A percentile compares a stretch with the other conserved stretches of the same genome.
These are phyloP conservation scores for Lepidurus arcticus DNA, from an alignment of 1,140 invertebrate genomes.

Conservation along the genomic window DNA sequence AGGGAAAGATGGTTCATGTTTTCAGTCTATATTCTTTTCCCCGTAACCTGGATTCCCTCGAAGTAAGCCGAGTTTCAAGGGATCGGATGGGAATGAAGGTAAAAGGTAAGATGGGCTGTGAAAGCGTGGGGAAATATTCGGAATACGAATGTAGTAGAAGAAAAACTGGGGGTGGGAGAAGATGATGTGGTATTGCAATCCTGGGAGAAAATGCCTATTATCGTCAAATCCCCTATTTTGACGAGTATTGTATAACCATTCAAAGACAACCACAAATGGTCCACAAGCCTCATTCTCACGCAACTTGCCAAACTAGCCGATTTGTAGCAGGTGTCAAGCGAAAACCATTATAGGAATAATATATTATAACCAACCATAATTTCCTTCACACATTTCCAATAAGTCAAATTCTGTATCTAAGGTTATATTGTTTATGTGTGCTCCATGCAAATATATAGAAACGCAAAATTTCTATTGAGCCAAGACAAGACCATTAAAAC, in stretches of 20 bases:
- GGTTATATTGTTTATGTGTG: too few species aligned
- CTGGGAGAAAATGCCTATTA: background rate
- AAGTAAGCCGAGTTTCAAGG: background rate
- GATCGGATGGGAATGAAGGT: background rate
- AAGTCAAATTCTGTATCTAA: too few species aligned
- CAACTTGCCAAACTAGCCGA: background rate
- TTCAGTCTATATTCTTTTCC: background rate
- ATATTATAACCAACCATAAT: too few species aligned
- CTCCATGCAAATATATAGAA: too few species aligned
- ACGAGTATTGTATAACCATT: background rate
- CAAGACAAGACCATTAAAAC: too few species aligned
- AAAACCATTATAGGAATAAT: background rate
- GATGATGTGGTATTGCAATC: background rate
- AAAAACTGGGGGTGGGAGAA: background rate
- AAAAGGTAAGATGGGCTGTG: background rate
- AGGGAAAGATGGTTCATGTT: background rate
- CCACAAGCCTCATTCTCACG: conserved; percentile 20
- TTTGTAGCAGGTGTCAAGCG: background rate
- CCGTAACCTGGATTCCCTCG: background rate
- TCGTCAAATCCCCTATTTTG: background rate
- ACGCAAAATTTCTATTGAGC: too few species aligned
- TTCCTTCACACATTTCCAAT: too few species aligned
- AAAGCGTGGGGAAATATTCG: conserved; percentile 6
- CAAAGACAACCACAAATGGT: background rate
- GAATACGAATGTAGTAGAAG: background rate